Evolutionary conservation across 2,888 invertebrate genomes (phyloP), one percentile per base, ranked within the genome.

Genomic region (Heterodera filipjevi): DNA sequence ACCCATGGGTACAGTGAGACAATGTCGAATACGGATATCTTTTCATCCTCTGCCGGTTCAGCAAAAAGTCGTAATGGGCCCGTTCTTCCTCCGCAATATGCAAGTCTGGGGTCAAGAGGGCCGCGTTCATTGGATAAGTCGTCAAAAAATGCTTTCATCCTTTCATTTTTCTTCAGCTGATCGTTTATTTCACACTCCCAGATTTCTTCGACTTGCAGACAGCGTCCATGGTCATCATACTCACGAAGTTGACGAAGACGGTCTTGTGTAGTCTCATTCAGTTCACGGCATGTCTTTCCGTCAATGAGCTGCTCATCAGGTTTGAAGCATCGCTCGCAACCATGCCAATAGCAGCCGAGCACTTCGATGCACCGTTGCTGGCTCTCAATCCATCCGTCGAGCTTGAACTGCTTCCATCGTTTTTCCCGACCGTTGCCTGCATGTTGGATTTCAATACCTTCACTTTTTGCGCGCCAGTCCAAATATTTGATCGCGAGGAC

Each of bases 371-470:
- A 49, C 46, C 46, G 46, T 12, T 49, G 46, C 16, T 49, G 46
- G 2, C 46, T 49, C 19, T 49, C 46, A 49, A 49, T 49, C 46
- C 46, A 49, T 19, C 46, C 46, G 14, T 49, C 46, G 16, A 49
- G 46, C 14, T 49, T 49, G 46, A 49, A 49, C 3, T 49, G 12
- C 14, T 49, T 49, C 71, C 46, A 44, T 12, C 35, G 22, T 44
- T n/a, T 35, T 46, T 71, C 71, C 5, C 71, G 16, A 6, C 71
- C 71, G 19, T 71, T 71, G 35, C 71, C 71, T 10, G 71, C 71
- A 71, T 71, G 71, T 19, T 30, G 32, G 33, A 71, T 71, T 35
- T 35, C 35, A 35, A 44, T 46, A 8, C 35, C 32, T 30, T 66
- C 66, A n/a, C 46, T 30, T 35, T 35, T 44, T 71, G 33, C 71